phyloP scores from a whole-genome alignment of 2,797 vertebrate species.

The Sebastiscus tertius region DNA sequence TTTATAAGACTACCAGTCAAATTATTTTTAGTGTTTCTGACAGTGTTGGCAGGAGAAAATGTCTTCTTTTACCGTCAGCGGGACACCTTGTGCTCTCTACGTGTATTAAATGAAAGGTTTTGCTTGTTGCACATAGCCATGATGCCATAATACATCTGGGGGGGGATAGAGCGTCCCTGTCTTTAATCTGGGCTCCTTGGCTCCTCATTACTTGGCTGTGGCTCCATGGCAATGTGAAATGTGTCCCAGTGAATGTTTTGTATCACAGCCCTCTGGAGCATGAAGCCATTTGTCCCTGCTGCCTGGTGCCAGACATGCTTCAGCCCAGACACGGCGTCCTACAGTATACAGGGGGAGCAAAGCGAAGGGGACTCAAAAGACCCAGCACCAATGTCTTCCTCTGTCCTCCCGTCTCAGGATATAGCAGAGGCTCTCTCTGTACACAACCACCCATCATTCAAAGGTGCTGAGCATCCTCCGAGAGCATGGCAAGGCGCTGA shows the following conservation, averaged over 20 bases:
- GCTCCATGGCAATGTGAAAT: conserved; percentile 63
- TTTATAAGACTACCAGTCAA: conserved; percentile 42
- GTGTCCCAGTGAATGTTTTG: conserved; percentile 69
- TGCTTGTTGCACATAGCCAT: conserved; percentile 28
- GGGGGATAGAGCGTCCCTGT: conserved; percentile 23
- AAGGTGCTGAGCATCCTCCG: conserved; percentile 63
- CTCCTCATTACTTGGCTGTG: conserved; percentile 71
- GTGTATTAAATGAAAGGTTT: conserved; percentile 41
- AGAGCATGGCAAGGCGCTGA: conserved; percentile 73
- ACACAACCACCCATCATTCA: conserved; percentile 62
- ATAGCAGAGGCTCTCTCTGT: conserved; percentile 37
- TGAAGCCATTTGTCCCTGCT: conserved; percentile 77
- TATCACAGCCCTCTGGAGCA: conserved; percentile 65
- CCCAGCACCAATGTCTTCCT: conserved; percentile 49
- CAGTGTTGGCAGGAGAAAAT: neutral
- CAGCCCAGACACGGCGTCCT: conserved; percentile 33
- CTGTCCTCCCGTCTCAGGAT: conserved; percentile 42
- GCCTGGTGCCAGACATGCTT: conserved; percentile 66
- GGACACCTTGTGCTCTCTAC: conserved; percentile 5
- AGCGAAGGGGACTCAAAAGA: conserved; percentile 29
- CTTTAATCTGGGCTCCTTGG: conserved; percentile 60
- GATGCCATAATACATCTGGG: conserved; percentile 41
- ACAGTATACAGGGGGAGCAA: conserved; percentile 16
- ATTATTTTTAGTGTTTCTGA: conserved; percentile 36
- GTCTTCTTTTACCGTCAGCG: conserved; percentile 19